Percentiles rank a stretch among this genome's conserved stretches.
Evolutionary conservation across 2,797 vertebrate genomes (phyloP).

Genomic region (Astyanax mexicanus): DNA sequence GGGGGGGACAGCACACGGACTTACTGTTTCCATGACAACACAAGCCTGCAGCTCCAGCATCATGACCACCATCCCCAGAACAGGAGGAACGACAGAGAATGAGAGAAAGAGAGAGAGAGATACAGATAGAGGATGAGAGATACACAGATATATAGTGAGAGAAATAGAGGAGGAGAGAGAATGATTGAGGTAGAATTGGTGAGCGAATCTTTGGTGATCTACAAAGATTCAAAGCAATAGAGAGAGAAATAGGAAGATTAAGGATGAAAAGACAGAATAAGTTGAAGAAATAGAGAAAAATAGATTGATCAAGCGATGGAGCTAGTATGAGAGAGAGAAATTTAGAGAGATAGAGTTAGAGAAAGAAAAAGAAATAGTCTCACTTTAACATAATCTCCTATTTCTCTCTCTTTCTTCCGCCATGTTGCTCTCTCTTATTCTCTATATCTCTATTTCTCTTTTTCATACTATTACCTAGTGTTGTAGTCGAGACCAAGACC

Average conservation of each 20-base stretch:
- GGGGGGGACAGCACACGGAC: constrained; percentile 34
- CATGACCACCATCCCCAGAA: constrained; percentile 31
- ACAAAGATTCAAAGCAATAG: too few relatives aligned
- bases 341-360: not conserved
- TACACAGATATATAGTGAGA: constrained; percentile 7
- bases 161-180: constrained; percentile 9
- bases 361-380: constrained; percentile 6
- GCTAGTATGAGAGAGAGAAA: not conserved
- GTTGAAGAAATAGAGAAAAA: constrained; percentile 11
- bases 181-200: too few relatives aligned
- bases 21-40: constrained; percentile 61
- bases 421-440: too few relatives aligned
- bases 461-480: too few relatives aligned
- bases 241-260: constrained; percentile 30
- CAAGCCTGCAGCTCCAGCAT: constrained; percentile 49
- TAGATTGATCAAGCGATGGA: not conserved
- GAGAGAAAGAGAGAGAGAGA: constrained; percentile 15
- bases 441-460: not conserved
- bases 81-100: constrained; percentile 22
- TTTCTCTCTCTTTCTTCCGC: too few relatives aligned
- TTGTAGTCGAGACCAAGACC: too few relatives aligned
- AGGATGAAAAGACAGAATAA: not conserved
- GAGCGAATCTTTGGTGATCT: too few relatives aligned
- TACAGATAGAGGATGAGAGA: not conserved
- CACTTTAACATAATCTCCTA: too few relatives aligned